These are phyloP conservation scores for Eupeodes luniger DNA, from an alignment of 2,888 invertebrate species.

Conservation along the genomic window DNA sequence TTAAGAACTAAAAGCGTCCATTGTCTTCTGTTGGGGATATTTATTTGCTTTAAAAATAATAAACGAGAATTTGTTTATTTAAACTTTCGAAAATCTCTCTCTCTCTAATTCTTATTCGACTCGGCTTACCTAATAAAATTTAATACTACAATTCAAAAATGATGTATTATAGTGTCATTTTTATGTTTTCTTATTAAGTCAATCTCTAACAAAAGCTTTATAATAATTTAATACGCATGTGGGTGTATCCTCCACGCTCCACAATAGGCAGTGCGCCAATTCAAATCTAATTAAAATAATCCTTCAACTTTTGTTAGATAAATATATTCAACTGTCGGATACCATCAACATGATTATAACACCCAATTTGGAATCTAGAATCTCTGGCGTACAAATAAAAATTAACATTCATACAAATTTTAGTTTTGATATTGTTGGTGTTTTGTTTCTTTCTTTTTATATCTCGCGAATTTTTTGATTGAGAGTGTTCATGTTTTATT, in stretches of 20 bases:
- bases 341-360: constrained; percentile 24
- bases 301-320: constrained; percentile 7
- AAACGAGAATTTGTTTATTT: not conserved
- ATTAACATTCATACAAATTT: not conserved
- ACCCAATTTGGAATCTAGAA: constrained; percentile 35
- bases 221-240: not conserved
- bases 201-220: not conserved
- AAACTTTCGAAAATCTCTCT: not conserved
- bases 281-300: constrained; percentile 36
- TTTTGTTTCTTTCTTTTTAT: not conserved
- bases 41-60: not conserved
- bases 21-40: not conserved
- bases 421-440: not conserved
- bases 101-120: not conserved
- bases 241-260: constrained; percentile 4
- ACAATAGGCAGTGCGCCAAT: not conserved
- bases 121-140: not conserved
- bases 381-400: not conserved
- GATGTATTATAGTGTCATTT: not conserved
- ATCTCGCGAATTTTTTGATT: constrained; percentile 38
- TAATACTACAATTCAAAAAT: not conserved
- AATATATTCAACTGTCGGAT: constrained; percentile 10
- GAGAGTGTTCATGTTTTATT: constrained; percentile 49
- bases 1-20: not conserved
- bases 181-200: constrained; percentile 1